phyloP scores from a whole-genome alignment of 2,797 vertebrate genomes.

The Syndactyla subalaris region DNA sequence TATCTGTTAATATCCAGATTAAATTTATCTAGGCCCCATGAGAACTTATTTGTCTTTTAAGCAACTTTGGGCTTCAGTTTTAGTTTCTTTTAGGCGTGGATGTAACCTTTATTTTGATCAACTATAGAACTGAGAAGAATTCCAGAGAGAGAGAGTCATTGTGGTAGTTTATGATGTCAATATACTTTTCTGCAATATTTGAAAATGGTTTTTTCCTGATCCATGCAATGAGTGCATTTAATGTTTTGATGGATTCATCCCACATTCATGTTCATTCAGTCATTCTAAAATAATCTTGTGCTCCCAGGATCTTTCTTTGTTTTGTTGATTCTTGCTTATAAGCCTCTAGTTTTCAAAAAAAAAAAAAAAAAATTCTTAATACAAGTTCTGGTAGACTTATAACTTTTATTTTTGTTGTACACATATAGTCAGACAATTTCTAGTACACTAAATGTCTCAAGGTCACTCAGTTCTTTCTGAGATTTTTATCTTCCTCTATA shows the following conservation, averaged over 20 bases:
- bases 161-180: background rate
- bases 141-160: background rate
- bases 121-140: background rate
- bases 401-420: background rate
- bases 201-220: background rate
- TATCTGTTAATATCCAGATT: constrained; percentile 27
- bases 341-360: background rate
- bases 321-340: background rate
- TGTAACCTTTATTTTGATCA: background rate
- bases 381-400: background rate
- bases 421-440: background rate
- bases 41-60: constrained; percentile 36
- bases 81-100: background rate
- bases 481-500: background rate
- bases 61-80: background rate
- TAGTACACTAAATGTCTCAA: background rate
- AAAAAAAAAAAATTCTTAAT: background rate
- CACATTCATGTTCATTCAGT: background rate
- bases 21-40: background rate
- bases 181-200: background rate
- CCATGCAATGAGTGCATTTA: background rate
- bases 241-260: background rate
- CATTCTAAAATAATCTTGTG: background rate
- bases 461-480: background rate
- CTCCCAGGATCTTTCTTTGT: background rate